These are phyloP conservation scores for Antennarius striatus DNA, from an alignment of 2,113 vertebrate genomes.

Conservation along the genomic window DNA sequence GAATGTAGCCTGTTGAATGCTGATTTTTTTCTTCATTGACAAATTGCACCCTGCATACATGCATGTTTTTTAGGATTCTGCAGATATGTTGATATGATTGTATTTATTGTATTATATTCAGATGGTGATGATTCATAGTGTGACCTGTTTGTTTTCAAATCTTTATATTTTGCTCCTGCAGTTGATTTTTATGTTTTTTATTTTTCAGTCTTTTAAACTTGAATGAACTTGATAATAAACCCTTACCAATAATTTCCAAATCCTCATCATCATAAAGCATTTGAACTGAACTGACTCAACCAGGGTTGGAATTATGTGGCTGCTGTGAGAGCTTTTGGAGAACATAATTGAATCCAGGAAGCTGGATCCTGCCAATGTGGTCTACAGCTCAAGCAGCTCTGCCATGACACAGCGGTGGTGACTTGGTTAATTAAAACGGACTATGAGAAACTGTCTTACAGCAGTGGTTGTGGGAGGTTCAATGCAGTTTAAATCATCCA, in stretches of 20 bases:
- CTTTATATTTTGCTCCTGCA: too few species aligned
- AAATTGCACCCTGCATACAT: too few species aligned
- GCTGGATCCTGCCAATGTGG: slow-evolving; percentile 42
- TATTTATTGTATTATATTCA: too few species aligned
- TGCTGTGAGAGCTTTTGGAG: slow-evolving; percentile 32
- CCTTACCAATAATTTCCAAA: background rate
- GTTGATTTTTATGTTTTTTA: too few species aligned
- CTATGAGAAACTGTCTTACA: slow-evolving; percentile 27
- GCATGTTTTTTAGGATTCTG: too few species aligned
- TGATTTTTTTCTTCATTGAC: too few species aligned
- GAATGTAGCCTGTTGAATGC: too few species aligned
- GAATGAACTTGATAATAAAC: background rate
- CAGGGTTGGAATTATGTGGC: slow-evolving; percentile 5
- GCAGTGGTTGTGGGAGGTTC: slow-evolving; percentile 22
- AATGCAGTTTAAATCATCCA: slow-evolving; percentile 32
- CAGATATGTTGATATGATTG: too few species aligned
- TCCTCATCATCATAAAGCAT: background rate
- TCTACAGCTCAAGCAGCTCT: slow-evolving; percentile 54
- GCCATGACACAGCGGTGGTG: slow-evolving; percentile 25
- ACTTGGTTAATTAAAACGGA: slow-evolving; percentile 45
- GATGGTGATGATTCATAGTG: too few species aligned
- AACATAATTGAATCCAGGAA: slow-evolving; percentile 60
- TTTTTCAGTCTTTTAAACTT: background rate
- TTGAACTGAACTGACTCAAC: background rate
- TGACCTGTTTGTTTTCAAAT: too few species aligned